Percentiles rank a stretch among this genome's conserved stretches.
Conservation (phyloP, 2,888 invertebrate genomes). For the Magallana nippona region DNA sequence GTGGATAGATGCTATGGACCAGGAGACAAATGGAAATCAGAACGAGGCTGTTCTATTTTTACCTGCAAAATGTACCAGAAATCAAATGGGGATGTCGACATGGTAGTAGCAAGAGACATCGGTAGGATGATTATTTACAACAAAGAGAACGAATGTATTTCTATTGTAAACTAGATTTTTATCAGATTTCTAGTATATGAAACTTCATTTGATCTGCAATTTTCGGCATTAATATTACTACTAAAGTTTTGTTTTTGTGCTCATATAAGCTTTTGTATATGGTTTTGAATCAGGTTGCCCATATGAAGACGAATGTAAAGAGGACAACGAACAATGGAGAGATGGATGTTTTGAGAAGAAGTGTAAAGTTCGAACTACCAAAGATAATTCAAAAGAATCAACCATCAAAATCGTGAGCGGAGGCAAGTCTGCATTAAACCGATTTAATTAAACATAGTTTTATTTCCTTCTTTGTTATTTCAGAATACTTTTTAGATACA, state of each 20-base stretch:
- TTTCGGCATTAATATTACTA: too few species aligned
- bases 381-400: background rate
- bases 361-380: constrained; percentile 11
- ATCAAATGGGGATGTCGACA: constrained; percentile 4
- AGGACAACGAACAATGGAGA: constrained; percentile 37
- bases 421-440: background rate
- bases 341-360: constrained; percentile 36
- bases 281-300: constrained; percentile 40
- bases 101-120: constrained; percentile 5
- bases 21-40: constrained; percentile 10
- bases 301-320: constrained; percentile 43
- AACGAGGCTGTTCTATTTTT: constrained; percentile 6
- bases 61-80: constrained; percentile 17
- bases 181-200: too few species aligned
- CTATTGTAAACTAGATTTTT: too few species aligned
- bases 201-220: too few species aligned
- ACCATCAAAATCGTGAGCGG: constrained; percentile 15
- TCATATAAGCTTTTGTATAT: background rate
- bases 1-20: constrained; percentile 12
- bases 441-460: background rate
- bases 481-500: too few species aligned
- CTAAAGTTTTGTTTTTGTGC: too few species aligned
- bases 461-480: too few species aligned
- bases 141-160: background rate
- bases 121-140: background rate